Percentiles rank a stretch among this genome's conserved stretches.
These are phyloP conservation scores for Coregonus suidteri DNA, from an alignment of 2,797 vertebrate genomes.

Conservation along the genomic window DNA sequence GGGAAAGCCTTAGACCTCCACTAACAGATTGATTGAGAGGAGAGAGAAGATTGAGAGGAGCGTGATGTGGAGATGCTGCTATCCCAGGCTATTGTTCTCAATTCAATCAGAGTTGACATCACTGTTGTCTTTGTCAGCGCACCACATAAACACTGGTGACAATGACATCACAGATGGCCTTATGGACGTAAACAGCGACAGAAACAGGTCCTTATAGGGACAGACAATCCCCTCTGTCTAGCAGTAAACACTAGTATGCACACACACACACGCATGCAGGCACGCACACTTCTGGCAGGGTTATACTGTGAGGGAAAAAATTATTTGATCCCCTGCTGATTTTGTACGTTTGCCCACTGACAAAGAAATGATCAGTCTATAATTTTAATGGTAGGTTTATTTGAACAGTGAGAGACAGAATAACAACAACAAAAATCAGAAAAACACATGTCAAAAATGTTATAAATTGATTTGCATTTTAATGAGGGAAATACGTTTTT, in stretches of 20 bases:
- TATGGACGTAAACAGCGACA: slow-evolving; percentile 42
- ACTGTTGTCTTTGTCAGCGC: not conserved
- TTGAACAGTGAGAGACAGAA: too few relatives aligned
- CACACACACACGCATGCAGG: too few relatives aligned
- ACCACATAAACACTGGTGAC: not conserved
- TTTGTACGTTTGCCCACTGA: too few relatives aligned
- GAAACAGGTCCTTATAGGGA: slow-evolving; percentile 31
- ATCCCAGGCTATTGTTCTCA: slow-evolving; percentile 6
- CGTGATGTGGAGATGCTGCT: not conserved
- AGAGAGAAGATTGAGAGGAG: slow-evolving; percentile 5
- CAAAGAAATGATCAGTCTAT: too few relatives aligned
- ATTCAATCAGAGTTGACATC: not conserved
- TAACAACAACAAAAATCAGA: too few relatives aligned
- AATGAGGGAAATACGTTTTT: too few relatives aligned
- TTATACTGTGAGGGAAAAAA: not conserved
- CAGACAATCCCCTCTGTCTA: slow-evolving; percentile 50
- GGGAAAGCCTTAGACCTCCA: too few relatives aligned
- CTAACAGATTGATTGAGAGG: too few relatives aligned
- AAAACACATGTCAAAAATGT: too few relatives aligned
- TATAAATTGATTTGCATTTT: too few relatives aligned
- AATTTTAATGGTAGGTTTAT: too few relatives aligned
- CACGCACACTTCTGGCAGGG: slow-evolving; percentile 42
- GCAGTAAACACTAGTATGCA: slow-evolving; percentile 12
- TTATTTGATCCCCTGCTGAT: too few relatives aligned
- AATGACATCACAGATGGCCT: slow-evolving; percentile 56